A percentile compares a stretch with the other conserved stretches of the same genome.
These are phyloP conservation scores for Agrilus cyanescens DNA, from an alignment of 2,888 invertebrate species.

Conservation along the genomic window DNA sequence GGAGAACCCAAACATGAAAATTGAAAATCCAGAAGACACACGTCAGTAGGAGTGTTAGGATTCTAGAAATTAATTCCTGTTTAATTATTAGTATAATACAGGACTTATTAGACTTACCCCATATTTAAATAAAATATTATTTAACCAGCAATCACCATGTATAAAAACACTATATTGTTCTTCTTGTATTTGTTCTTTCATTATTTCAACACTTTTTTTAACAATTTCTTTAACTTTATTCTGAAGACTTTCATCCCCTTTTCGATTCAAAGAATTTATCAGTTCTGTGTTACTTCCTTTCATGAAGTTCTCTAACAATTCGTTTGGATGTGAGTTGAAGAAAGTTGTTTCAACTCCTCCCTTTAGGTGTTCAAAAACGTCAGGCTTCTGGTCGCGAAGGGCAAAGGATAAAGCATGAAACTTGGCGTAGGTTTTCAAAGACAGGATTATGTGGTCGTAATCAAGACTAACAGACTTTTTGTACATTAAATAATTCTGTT, in stretches of 20 bases:
- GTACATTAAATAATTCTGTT: background rate
- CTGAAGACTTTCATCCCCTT: too few relatives aligned
- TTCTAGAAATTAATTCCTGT: conserved; percentile 11
- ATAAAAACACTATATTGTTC: conserved; percentile 14
- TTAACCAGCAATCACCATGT: conserved; percentile 25
- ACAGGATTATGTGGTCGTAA: background rate
- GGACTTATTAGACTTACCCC: conserved; percentile 11
- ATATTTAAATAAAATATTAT: conserved; percentile 21
- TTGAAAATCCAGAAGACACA: conserved; percentile 23
- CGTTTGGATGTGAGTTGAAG: too few relatives aligned
- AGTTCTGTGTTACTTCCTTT: too few relatives aligned
- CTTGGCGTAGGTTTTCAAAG: conserved; percentile 3
- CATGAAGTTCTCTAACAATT: too few relatives aligned
- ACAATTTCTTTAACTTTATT: too few relatives aligned
- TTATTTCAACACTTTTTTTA: background rate
- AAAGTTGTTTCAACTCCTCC: background rate
- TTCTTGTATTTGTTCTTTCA: background rate
- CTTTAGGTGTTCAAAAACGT: background rate
- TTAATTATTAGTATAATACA: too few relatives aligned
- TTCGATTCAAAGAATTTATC: too few relatives aligned
- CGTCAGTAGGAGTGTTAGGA: conserved; percentile 14
- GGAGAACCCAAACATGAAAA: conserved; percentile 15
- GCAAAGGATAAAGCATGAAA: conserved; percentile 9
- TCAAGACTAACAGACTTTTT: background rate
- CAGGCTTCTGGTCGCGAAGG: conserved; percentile 5